Conservation (phyloP, 2,797 vertebrate genomes). For the Oryzias sinensis region DNA sequence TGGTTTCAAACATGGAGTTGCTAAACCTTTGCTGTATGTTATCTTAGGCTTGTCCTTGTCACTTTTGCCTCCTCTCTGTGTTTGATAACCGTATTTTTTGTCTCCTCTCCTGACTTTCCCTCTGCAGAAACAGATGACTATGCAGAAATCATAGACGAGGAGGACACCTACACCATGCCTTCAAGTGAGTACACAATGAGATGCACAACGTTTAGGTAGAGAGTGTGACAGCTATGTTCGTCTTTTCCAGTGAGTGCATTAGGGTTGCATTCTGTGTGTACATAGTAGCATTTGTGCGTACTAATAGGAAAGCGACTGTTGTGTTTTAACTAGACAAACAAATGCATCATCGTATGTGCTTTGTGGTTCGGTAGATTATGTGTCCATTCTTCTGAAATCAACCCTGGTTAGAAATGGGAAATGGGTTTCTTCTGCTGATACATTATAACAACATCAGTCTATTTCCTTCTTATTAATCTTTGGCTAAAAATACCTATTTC, state of each 20-base stretch:
- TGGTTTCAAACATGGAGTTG: not conserved
- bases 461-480: not conserved
- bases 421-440: too few species aligned
- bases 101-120: not conserved
- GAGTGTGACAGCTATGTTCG: slow-evolving; percentile 2
- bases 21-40: too few species aligned
- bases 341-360: not conserved
- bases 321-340: not conserved
- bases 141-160: slow-evolving; percentile 98
- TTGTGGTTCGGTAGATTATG: not conserved
- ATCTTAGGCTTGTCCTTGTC: too few species aligned
- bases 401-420: too few species aligned
- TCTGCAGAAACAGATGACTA: slow-evolving; percentile 95
- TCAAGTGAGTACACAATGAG: slow-evolving; percentile 86
- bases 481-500: slow-evolving; percentile 25
- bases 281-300: not conserved
- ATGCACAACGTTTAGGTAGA: not conserved
- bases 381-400: not conserved
- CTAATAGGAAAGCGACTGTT: not conserved
- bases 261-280: not conserved
- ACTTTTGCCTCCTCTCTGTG: too few species aligned
- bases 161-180: slow-evolving; percentile 98
- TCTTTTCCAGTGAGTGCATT: not conserved
- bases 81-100: too few species aligned
- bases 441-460: too few species aligned